A percentile compares a stretch with the other conserved stretches of the same genome.
phyloP scores from a whole-genome alignment of 1,140 invertebrate species.

The Conopomorpha cramerella region DNA sequence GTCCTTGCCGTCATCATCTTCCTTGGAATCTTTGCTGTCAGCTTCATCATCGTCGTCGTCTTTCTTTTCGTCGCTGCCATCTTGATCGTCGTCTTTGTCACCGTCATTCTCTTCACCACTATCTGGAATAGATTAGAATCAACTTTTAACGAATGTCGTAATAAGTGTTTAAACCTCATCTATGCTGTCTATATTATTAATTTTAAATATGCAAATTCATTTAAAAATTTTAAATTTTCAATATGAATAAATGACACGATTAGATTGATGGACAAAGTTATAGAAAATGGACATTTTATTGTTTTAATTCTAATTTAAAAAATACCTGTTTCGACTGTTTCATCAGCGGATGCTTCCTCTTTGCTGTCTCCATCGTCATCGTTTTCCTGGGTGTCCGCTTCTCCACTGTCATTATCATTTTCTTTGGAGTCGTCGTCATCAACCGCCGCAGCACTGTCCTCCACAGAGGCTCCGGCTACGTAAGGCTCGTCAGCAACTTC shows the following conservation, averaged over 20 bases:
- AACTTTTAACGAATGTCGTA: too few relatives aligned
- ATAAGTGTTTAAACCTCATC: too few relatives aligned
- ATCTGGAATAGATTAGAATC: slow-evolving; percentile 12
- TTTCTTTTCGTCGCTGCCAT: slow-evolving; percentile 17
- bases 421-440: slow-evolving; percentile 20
- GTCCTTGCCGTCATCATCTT: slow-evolving; percentile 11
- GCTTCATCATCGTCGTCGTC: slow-evolving; percentile 18
- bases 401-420: slow-evolving; percentile 13
- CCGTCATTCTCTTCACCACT: slow-evolving; percentile 29
- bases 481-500: slow-evolving; percentile 57
- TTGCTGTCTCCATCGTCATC: slow-evolving; percentile 12
- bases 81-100: slow-evolving; percentile 15
- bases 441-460: slow-evolving; percentile 19
- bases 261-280: not conserved
- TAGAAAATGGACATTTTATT: not conserved
- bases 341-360: slow-evolving; percentile 26
- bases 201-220: not conserved
- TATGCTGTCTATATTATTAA: too few relatives aligned
- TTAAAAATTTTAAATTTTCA: not conserved
- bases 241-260: not conserved
- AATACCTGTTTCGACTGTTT: slow-evolving; percentile 24
- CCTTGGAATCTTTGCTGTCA: slow-evolving; percentile 20
- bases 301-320: not conserved
- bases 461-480: slow-evolving; percentile 39
- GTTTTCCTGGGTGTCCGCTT: slow-evolving; percentile 9